These are phyloP conservation scores for Polia nebulosa DNA, from an alignment of 2,888 invertebrate genomes.

Conservation along the genomic window DNA sequence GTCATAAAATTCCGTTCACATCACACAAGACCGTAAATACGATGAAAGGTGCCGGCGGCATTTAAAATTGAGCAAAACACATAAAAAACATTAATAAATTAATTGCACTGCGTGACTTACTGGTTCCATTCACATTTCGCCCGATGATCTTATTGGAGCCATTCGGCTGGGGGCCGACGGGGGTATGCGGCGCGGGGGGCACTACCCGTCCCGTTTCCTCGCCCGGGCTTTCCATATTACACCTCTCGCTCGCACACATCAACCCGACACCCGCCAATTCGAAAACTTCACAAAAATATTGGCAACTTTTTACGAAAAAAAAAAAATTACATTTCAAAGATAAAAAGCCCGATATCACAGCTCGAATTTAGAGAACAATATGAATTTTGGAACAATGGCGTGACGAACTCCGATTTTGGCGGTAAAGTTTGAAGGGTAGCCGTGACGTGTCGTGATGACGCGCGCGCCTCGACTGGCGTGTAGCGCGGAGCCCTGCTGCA, in stretches of 20 bases:
- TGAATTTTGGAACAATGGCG: slow-evolving; percentile 47
- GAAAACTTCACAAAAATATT: slow-evolving; percentile 82
- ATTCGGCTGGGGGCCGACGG: slow-evolving; percentile 86
- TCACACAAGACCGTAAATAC: slow-evolving; percentile 30
- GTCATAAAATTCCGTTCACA: slow-evolving; percentile 27
- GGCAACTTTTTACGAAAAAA: slow-evolving; percentile 62
- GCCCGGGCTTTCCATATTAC: slow-evolving; percentile 87
- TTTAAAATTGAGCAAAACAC: slow-evolving; percentile 51
- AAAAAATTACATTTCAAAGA: slow-evolving; percentile 56
- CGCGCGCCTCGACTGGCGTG: slow-evolving; percentile 86
- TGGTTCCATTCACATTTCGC: slow-evolving; percentile 92
- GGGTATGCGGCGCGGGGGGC: slow-evolving; percentile 84
- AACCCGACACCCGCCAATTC: slow-evolving; percentile 84
- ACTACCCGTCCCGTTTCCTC: slow-evolving; percentile 88
- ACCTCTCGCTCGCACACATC: slow-evolving; percentile 89
- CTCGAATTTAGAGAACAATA: slow-evolving; percentile 47
- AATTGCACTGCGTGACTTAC: slow-evolving; percentile 86
- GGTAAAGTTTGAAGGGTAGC: slow-evolving; percentile 72
- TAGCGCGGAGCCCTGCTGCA: slow-evolving; percentile 84
- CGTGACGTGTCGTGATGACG: slow-evolving; percentile 83
- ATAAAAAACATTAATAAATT: slow-evolving; percentile 62
- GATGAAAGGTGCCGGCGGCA: slow-evolving; percentile 43
- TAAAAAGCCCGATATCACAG: slow-evolving; percentile 52
- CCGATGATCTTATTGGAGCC: slow-evolving; percentile 92
- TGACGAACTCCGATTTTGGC: slow-evolving; percentile 70